Evolutionary conservation across 2,797 vertebrate species (phyloP).

Genomic region (Hippopotamyrus pictus): DNA sequence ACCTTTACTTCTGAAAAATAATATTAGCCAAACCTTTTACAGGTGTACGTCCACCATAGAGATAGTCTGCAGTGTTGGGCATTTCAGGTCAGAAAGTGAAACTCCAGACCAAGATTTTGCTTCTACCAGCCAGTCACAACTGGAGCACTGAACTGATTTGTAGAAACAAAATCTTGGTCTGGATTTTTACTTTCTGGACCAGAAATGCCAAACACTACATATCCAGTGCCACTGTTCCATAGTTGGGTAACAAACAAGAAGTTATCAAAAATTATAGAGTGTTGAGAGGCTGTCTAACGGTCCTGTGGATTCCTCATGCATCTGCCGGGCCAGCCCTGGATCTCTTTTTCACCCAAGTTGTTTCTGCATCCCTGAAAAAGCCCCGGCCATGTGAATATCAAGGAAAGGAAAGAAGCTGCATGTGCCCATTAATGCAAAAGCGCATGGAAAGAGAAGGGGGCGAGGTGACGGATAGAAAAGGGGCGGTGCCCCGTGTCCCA

Average conservation of each 20-base stretch:
- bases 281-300: background rate
- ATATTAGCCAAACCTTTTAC: background rate
- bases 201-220: background rate
- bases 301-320: background rate
- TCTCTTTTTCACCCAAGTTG: background rate
- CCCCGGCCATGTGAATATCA: background rate
- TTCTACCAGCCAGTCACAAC: too few relatives aligned
- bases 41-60: background rate
- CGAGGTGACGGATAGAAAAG: slow-evolving; percentile 61
- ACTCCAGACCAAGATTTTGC: too few relatives aligned
- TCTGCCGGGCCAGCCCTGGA: background rate
- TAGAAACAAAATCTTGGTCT: too few relatives aligned
- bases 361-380: background rate
- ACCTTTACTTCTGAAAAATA: background rate
- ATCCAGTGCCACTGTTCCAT: background rate
- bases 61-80: too few relatives aligned
- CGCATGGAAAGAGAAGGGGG: slow-evolving; percentile 26
- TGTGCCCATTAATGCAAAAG: background rate
- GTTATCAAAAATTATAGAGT: background rate
- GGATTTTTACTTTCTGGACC: too few relatives aligned
- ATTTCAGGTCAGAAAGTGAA: too few relatives aligned
- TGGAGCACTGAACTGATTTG: too few relatives aligned
- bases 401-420: background rate
- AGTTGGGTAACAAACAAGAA: too few relatives aligned
- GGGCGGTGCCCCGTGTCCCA: slow-evolving; percentile 42